Conservation (phyloP, 2,888 invertebrate genomes). For the Dicyrtoma fusca region DNA sequence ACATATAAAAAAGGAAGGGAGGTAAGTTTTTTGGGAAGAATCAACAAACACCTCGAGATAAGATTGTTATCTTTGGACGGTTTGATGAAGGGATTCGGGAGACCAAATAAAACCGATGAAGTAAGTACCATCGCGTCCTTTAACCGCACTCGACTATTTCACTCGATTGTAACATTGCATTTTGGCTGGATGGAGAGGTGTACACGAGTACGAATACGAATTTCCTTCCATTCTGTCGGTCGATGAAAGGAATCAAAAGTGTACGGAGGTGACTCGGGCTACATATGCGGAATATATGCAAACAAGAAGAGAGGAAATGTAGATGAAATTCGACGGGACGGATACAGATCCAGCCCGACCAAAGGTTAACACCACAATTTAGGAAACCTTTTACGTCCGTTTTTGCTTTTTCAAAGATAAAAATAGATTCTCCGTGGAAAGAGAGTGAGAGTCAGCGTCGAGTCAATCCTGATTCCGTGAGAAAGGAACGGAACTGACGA, state of each 20-base stretch:
- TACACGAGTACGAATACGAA: not conserved
- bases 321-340: conserved; percentile 32
- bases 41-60: conserved; percentile 27
- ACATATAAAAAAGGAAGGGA: conserved; percentile 12
- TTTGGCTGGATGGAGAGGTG: not conserved
- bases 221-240: not conserved
- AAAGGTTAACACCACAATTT: conserved; percentile 36
- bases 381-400: conserved; percentile 36
- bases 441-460: not conserved
- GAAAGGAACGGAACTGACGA: too few species aligned
- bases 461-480: not conserved
- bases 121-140: not conserved
- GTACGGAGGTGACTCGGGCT: not conserved
- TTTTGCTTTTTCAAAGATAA: conserved; percentile 33
- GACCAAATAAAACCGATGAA: not conserved
- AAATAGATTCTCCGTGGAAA: conserved; percentile 12
- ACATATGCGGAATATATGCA: conserved; percentile 7
- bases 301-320: conserved; percentile 19
- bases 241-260: conserved; percentile 14
- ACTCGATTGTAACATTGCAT: not conserved
- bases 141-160: not conserved
- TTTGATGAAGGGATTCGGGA: conserved; percentile 29
- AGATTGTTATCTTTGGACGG: conserved; percentile 35
- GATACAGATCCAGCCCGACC: conserved; percentile 30
- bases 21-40: not conserved